Evolutionary conservation across 1,140 invertebrate species (phyloP), one percentile per base, ranked within the genome.

Genomic region (Ditylenchus dipsaci): DNA sequence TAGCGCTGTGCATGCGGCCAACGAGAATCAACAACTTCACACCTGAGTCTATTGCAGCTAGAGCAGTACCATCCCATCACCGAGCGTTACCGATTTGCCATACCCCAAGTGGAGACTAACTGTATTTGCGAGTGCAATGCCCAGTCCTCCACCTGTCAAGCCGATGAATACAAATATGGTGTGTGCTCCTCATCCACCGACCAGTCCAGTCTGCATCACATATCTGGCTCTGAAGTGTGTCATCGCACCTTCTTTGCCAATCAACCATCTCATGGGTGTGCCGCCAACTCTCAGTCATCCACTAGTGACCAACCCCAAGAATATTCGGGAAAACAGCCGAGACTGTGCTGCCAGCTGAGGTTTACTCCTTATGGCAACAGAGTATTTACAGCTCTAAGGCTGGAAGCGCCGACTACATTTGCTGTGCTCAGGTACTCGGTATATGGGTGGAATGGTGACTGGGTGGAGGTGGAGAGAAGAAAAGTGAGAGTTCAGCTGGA

Each of bases 21-120:
- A 66, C 9, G 17, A 26, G 27, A 63, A 30, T 5, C 45, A 77
- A 43, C 42, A 74, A 23, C 27, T 76, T 45, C 74, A 76, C 33
- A 71, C 74, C 30, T 76, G 23, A 76, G 75, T 17, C 45, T 76
- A 26, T 26, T 63, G 11, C 65, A 64, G 8, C 38, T 76, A 42
- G 74, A 76, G 53, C 74, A 76, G 49, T 77, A 76, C 42, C 60
- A 76, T 64, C 43, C 74, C n/a, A 68, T 76, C 33, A 77, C 74
- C 15, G 64, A 77, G 65, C 56, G 68, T 17, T 76, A 77, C 58
- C 69, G 75, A 15, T 76, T 76, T 65, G 75, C 74, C 15, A 60
- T 76, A 29, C 74, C 74, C 30, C 75, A 76, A 45, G 49, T 76
- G 26, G 74, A 76, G 53, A 76, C 74, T 1, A 47, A 66, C 1